Conservation (phyloP, 2,888 invertebrate species). For the Tuberolachnus salignus region DNA sequence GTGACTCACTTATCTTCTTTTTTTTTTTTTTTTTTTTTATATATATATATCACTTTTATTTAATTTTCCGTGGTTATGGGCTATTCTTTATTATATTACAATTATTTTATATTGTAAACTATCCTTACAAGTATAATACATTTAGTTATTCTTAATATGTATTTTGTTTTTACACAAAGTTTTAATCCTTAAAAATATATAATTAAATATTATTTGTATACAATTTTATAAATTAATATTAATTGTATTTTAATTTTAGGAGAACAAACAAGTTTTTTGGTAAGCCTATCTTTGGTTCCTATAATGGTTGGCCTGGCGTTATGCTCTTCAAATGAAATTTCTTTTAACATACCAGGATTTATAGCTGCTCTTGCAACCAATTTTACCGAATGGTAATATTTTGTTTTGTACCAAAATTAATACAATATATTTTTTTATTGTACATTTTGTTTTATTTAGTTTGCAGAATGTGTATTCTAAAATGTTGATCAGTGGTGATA, state of each 20-base stretch:
- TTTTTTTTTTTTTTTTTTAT: no score
- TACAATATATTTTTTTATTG: not conserved
- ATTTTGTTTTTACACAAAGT: no score
- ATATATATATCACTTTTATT: no score
- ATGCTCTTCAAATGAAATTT: conserved; percentile 78
- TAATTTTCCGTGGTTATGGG: no score
- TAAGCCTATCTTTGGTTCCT: conserved; percentile 75
- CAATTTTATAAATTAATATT: not conserved
- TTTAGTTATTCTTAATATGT: no score
- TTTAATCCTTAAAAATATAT: no score
- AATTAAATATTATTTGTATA: not conserved
- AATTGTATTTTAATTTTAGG: conserved; percentile 62
- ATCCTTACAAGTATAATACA: no score
- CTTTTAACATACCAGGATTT: conserved; percentile 76
- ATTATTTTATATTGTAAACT: no score
- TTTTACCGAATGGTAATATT: conserved; percentile 71
- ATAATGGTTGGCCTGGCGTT: conserved; percentile 79
- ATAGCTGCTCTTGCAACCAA: conserved; percentile 79
- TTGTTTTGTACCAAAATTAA: conserved; percentile 33
- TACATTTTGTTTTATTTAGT: conserved; percentile 63
- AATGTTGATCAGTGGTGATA: conserved; percentile 76
- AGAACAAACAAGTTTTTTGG: conserved; percentile 72
- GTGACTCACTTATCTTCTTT: no score
- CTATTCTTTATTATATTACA: no score
- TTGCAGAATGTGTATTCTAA: conserved; percentile 81